Percentiles rank a stretch among this genome's conserved stretches.
Evolutionary conservation across 2,888 invertebrate species (phyloP).

Genomic region (Pinctada fucata): DNA sequence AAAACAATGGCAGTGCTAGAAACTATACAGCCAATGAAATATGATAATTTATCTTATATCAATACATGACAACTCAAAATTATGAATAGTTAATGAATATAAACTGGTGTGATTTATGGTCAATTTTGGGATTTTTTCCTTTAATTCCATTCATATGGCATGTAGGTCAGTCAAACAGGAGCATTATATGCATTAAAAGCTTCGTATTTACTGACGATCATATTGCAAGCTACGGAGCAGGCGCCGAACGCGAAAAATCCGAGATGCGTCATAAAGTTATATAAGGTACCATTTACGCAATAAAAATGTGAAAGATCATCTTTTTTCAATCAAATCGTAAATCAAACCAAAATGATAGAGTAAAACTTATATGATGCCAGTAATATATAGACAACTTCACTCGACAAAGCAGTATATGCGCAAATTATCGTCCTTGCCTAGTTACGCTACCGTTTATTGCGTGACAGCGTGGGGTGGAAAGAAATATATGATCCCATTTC

Average conservation of each 20-base stretch:
- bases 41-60: not conserved
- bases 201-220: constrained; percentile 13
- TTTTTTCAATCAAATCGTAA: no score
- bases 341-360: no score
- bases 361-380: no score
- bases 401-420: no score
- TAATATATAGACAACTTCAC: no score
- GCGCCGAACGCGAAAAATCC: not conserved
- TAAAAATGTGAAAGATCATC: no score
- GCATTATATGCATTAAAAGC: constrained; percentile 8
- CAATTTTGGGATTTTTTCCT: not conserved
- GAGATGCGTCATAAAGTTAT: no score
- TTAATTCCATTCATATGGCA: not conserved
- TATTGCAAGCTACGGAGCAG: constrained; percentile 3
- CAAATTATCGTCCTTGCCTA: not conserved
- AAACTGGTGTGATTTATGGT: not conserved
- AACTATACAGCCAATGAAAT: not conserved
- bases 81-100: not conserved
- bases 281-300: no score
- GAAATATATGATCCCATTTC: constrained; percentile 5
- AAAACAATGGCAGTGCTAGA: no score
- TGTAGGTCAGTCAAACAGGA: not conserved
- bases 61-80: not conserved
- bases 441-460: not conserved
- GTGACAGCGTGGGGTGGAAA: constrained; percentile 22